Base-by-base conservation (phyloP, 2,888 invertebrate species). In the Rhogogaster chlorosoma region DNA sequence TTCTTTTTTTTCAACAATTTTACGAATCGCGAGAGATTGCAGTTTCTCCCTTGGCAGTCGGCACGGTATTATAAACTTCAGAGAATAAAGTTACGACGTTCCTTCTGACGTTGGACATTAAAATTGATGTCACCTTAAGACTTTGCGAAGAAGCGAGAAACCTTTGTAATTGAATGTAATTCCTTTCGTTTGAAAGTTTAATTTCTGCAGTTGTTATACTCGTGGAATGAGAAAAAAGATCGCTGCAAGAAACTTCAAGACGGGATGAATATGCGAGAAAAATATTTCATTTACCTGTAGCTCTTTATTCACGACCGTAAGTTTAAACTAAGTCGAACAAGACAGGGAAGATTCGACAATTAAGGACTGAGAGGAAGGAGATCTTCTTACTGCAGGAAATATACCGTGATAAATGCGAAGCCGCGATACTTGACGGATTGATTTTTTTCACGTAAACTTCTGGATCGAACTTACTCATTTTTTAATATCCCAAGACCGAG, bases 131-230 rank as follows among this genome's bases (percentile, higher is more conserved):
- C 67, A 67, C 67, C 32, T 67, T 32, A 42, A 42, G 71, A 73
- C 38, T 73, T 73, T 42, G 38, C 71, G 10, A 73, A 73, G 71
- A 73, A 73, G 42, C 67, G 67, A n/a, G 71, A 73, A 38, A 73
- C 71, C 38, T 42, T 73, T 42, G 71, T 73, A 73, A 73, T 73
- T 42, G 38, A 73, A 42, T 73, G 42, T 73, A 22, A 73, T 73
- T 73, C 71, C 71, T n/a, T 73, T 73, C 71, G n/a, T 73, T 67
- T 67, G 67, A 67, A 67, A 67, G 26, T 32, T 67, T 15, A 67
- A 67, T 67, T 32, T 67, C 32, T 67, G 12, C 29, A 67, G 67
- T 67, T 67, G 67, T 67, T 67, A 67, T 67, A 67, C 5, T 32
- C 26, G 26, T 5, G 6, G 15, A n/a, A n/a, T n/a, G n/a, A n/a